A percentile compares a stretch with the other conserved stretches of the same genome.
Conservation (phyloP, 1,140 invertebrate genomes). For the Anagrus nilaparvatae region DNA sequence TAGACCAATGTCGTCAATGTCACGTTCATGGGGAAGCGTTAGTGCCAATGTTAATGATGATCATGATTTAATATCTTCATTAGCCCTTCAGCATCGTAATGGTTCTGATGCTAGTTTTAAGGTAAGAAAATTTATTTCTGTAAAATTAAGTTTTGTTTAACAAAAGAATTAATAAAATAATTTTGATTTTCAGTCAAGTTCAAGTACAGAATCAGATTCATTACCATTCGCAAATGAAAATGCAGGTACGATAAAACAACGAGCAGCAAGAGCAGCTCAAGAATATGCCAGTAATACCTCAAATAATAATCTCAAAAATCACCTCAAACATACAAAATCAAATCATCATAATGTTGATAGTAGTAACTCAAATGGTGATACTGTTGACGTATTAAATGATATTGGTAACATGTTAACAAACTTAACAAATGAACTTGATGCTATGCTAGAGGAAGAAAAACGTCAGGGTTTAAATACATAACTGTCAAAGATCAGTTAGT, state of each 20-base stretch:
- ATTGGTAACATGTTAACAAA: slow-evolving; percentile 95
- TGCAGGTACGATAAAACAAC: slow-evolving; percentile 91
- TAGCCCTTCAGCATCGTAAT: slow-evolving; percentile 60
- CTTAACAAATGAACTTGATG: slow-evolving; percentile 85
- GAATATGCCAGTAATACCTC: slow-evolving; percentile 41
- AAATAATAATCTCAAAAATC: too few relatives aligned
- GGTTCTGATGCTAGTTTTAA: slow-evolving; percentile 80
- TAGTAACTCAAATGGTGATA: slow-evolving; percentile 54
- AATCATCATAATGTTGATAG: slow-evolving; percentile 64
- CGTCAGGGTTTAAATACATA: slow-evolving; percentile 58
- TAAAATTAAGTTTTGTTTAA: not conserved
- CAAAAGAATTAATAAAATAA: slow-evolving; percentile 5
- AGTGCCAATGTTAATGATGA: slow-evolving; percentile 43
- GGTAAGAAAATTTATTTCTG: slow-evolving; percentile 38
- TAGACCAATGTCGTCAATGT: slow-evolving; percentile 43
- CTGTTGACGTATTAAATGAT: slow-evolving; percentile 86
- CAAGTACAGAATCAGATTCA: slow-evolving; percentile 91
- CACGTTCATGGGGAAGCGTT: slow-evolving; percentile 46
- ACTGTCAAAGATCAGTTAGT: slow-evolving; percentile 15
- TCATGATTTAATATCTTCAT: slow-evolving; percentile 49
- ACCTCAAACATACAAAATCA: slow-evolving; percentile 18
- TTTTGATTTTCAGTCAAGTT: slow-evolving; percentile 66
- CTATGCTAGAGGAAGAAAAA: slow-evolving; percentile 88
- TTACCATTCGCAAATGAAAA: slow-evolving; percentile 98
- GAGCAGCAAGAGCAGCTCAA: slow-evolving; percentile 44